A percentile compares a stretch with the other conserved stretches of the same genome.
These are phyloP conservation scores for Struthio camelus DNA, from an alignment of 2,113 vertebrate species.

Conservation along the genomic window DNA sequence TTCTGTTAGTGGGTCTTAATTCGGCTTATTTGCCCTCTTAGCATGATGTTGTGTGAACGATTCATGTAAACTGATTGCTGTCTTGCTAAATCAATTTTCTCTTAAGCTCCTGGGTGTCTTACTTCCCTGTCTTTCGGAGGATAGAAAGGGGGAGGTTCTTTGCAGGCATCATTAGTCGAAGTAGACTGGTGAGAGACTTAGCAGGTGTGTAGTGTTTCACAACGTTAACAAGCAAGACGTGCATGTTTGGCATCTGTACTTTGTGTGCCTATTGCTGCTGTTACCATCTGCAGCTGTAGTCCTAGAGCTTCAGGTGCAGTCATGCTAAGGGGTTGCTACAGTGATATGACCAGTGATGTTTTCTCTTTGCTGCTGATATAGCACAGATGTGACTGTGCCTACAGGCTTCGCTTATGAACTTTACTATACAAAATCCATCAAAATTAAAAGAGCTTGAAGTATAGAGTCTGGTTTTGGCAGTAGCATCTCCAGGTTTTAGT, in stretches of 20 bases:
- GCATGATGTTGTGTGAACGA: rapidly evolving
- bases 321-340: neutral
- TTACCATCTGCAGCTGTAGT: neutral
- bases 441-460: neutral
- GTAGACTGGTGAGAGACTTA: neutral
- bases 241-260: neutral
- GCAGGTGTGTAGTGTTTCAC: neutral
- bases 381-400: neutral
- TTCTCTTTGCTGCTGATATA: neutral
- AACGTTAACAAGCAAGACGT: neutral
- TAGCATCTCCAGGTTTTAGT: neutral
- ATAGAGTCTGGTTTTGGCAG: neutral
- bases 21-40: neutral
- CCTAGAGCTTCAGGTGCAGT: neutral
- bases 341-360: rapidly evolving
- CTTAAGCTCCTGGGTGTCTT: neutral
- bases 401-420: neutral
- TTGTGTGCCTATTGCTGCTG: neutral
- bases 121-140: neutral
- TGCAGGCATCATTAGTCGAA: neutral
- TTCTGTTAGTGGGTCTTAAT: neutral
- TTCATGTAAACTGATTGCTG: neutral
- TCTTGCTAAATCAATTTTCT: neutral
- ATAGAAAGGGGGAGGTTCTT: neutral
- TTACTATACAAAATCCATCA: neutral